Base-by-base conservation (phyloP, 2,797 vertebrate species). In the Okamejei kenojei region DNA sequence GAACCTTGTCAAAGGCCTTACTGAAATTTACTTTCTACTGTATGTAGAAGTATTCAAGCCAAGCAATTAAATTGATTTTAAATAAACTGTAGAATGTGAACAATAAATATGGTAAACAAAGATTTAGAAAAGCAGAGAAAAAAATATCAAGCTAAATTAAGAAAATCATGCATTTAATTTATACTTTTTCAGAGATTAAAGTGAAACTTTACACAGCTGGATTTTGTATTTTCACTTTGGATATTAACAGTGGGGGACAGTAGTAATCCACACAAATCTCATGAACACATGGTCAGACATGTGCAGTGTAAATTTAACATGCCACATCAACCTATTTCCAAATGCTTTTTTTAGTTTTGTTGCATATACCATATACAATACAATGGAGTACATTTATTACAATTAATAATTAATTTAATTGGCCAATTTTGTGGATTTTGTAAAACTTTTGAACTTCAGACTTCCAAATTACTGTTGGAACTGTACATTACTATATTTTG, bases 121-220 rank as follows among this genome's bases (percentile, higher is more conserved):
- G 61, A 32, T 13, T 65, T 2, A 84, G 58, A 86, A 17, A 86
- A 86, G 13, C 61, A 19, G 11, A 29, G 29, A 82, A 26, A 29
- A 45, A 17, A n/a, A 61, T 45, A 81, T n/a, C 32, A 13, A n/a
- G 58, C 17, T 8, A 63, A 86, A 86, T 63, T n/a, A 29, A 29
- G 82, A 86, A 63, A 65, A 32, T 61, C n/a, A 29, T 61, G 29
- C 63, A 29, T 63, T 84, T n/a, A 84, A n/a, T 65, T 15, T 32
- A 32, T 63, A 29, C 58, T 86, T n/a, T 65, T 86, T 86, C 29
- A 86, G 58, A 63, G 74, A 86, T 86, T 86, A 29, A 86, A 86
- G 61, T 86, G 15, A 86, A 86, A 63, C n/a, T 86, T 26, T 58
- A 86, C 26, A n/a, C 58, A 63, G 82, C 58, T 86, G 5, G n/a